phyloP scores from a whole-genome alignment of 2,888 invertebrate species.

The Ennomos erosarius region DNA sequence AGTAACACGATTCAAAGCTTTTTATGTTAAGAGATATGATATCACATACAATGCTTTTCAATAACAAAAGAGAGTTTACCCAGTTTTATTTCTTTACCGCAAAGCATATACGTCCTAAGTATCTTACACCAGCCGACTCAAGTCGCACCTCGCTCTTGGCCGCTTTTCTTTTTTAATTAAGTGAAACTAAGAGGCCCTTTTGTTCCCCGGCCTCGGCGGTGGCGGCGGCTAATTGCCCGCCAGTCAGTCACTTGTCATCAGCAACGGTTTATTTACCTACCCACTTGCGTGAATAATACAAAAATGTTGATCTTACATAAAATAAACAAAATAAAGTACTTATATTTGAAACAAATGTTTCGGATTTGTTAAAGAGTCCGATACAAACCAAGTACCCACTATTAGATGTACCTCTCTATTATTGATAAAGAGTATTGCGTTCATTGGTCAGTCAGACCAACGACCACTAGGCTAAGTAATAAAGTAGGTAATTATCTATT shows the following conservation, averaged over 20 bases:
- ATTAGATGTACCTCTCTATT: too few species aligned
- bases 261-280: slow-evolving; percentile 67
- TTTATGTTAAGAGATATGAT: not conserved
- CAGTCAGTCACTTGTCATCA: slow-evolving; percentile 77
- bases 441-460: too few species aligned
- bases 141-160: slow-evolving; percentile 20
- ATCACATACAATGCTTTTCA: not conserved
- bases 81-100: not conserved
- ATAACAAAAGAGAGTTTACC: not conserved
- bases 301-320: not conserved
- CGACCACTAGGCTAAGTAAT: too few species aligned
- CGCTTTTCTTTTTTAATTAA: slow-evolving; percentile 72
- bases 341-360: too few species aligned
- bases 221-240: slow-evolving; percentile 74
- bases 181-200: slow-evolving; percentile 75
- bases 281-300: slow-evolving; percentile 52
- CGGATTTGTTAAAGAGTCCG: too few species aligned
- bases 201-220: slow-evolving; percentile 62
- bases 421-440: too few species aligned
- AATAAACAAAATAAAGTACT: not conserved
- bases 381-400: too few species aligned
- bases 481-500: too few species aligned
- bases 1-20: too few species aligned
- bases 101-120: not conserved
- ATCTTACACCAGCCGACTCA: slow-evolving; percentile 3